A percentile compares a stretch with the other conserved stretches of the same genome.
Conservation (phyloP, 2,888 invertebrate genomes). For the Patella depressa region DNA sequence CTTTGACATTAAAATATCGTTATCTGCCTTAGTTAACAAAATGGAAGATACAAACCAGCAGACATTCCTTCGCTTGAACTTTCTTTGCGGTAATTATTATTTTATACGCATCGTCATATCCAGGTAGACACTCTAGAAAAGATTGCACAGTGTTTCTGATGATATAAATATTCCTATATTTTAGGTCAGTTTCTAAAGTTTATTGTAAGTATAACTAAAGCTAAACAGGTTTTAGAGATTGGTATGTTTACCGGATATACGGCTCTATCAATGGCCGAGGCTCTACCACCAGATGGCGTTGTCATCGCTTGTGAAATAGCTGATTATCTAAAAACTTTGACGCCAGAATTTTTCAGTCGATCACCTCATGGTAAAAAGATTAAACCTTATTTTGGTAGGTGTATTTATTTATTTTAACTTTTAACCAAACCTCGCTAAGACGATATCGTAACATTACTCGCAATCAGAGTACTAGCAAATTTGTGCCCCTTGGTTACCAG, state of each 20-base stretch:
- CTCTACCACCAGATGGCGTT: slow-evolving; percentile 42
- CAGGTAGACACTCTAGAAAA: too few species aligned
- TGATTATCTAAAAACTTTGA: slow-evolving; percentile 40
- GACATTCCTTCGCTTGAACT: too few species aligned
- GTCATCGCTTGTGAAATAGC: slow-evolving; percentile 44
- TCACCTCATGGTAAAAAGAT: slow-evolving; percentile 47
- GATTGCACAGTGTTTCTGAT: too few species aligned
- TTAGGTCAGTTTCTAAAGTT: slow-evolving; percentile 43
- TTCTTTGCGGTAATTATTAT: too few species aligned
- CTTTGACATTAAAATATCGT: too few species aligned
- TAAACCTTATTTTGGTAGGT: slow-evolving; percentile 39
- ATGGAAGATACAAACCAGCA: too few species aligned
- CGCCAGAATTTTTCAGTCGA: slow-evolving; percentile 33
- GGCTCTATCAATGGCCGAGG: slow-evolving; percentile 47
- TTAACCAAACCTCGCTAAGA: not conserved
- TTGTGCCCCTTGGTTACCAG: too few species aligned
- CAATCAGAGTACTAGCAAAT: too few species aligned
- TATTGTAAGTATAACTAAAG: slow-evolving; percentile 40
- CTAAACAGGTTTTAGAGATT: slow-evolving; percentile 44
- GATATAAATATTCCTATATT: slow-evolving; percentile 16
- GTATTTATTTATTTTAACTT: not conserved
- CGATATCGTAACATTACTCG: not conserved
- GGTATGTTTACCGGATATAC: slow-evolving; percentile 50
- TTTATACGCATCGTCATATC: too few species aligned
- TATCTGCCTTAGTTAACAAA: too few species aligned